Conservation (phyloP, 2,797 vertebrate species). For the Crotalus adamanteus region DNA sequence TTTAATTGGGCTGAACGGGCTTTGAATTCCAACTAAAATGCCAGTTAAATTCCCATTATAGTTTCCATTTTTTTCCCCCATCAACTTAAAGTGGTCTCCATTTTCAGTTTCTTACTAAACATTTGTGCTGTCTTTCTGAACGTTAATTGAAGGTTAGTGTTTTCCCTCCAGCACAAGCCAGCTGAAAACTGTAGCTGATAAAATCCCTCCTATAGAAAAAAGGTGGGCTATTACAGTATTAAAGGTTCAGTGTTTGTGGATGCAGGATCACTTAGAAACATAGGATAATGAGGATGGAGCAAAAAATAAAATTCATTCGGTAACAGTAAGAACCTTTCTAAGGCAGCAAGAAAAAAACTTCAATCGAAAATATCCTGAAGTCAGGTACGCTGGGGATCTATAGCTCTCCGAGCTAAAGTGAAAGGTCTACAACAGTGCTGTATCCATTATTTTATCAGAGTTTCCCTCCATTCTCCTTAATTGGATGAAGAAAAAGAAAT, state of each 20-base stretch:
- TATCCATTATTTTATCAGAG: background rate
- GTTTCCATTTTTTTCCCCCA: background rate
- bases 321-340: background rate
- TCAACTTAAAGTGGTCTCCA: background rate
- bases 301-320: rapidly evolving
- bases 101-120: background rate
- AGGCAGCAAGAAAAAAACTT: background rate
- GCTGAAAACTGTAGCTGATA: background rate
- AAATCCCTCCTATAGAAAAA: background rate
- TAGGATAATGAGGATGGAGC: background rate
- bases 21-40: background rate
- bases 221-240: no score
- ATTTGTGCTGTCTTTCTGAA: background rate
- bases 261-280: background rate
- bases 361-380: background rate
- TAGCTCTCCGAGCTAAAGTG: background rate
- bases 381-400: background rate
- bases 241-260: background rate
- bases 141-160: background rate
- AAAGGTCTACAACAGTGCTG: background rate
- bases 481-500: background rate
- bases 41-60: background rate
- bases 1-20: background rate
- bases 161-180: background rate
- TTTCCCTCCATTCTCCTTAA: background rate